Evolutionary conservation across 1,140 invertebrate species (phyloP), one percentile per base, ranked within the genome.

Genomic region (Drosophila sechellia): DNA sequence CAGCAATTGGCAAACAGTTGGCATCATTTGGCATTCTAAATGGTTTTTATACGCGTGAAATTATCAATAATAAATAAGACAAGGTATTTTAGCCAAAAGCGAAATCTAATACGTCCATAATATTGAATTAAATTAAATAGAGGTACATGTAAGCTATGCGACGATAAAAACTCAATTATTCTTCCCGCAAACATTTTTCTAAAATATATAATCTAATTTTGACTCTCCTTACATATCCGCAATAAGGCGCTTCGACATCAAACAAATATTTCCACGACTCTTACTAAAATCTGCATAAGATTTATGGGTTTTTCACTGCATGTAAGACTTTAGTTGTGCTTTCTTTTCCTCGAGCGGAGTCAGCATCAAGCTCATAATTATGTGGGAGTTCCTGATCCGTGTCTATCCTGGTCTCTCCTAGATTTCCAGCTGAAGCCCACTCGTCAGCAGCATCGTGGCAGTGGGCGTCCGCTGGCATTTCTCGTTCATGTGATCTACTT

Each of bases 1-100:
- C 83, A 79, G 79, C 79, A 61, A 87, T 77, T 77, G 83, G 57
- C 74, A 81, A 78, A 71, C 74, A 76, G 42, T 54, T 50, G 60
- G 53, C 49, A 65, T 52, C 52, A 43, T 58, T 75, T 65, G 58
- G 52, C 60, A 75, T 75, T 42, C 46, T 42, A 46, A 58, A 65
- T 66, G 40, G 22, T 46, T 46, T 53, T 64, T 46, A 20, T 31
- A 2, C 10, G 11, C 13, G 37, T 31, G 6, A n/a, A n/a, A 22
- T 27, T 27, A 27, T 54, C 34, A 74, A 63, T 45, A 48, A 40
- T 49, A 59, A 61, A 70, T 64, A 52, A 43, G 43, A 27, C 34
- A 48, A 3, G 63, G 0, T 34, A 4, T 12, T 27, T 5, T 37
- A 31, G 10, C 15, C 12, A 4, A 13, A 6, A 20, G 35, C 34